Percentiles rank a stretch among this genome's conserved stretches.
phyloP scores from a whole-genome alignment of 2,888 invertebrate genomes.

The Cremastobaeus sp. region DNA sequence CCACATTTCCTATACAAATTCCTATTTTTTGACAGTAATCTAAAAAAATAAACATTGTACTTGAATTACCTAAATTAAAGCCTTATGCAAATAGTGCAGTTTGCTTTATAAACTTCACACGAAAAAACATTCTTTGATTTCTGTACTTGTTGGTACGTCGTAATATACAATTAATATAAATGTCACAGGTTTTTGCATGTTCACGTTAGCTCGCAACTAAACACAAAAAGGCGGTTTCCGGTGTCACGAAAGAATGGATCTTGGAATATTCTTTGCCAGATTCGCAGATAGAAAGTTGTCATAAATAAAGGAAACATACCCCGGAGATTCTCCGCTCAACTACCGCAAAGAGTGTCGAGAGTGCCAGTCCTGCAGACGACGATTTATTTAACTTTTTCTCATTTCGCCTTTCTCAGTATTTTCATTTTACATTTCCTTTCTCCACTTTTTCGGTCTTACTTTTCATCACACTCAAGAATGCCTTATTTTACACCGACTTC shows the following conservation, averaged over 20 bases:
- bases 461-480: constrained; percentile 69
- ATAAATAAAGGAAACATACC: constrained; percentile 69
- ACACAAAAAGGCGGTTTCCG: constrained; percentile 28
- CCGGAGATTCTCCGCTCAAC: constrained; percentile 53
- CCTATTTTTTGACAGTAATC: too few relatives aligned
- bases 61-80: too few relatives aligned
- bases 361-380: constrained; percentile 55
- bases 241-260: constrained; percentile 3
- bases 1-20: too few relatives aligned
- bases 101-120: too few relatives aligned
- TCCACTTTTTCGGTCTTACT: constrained; percentile 59
- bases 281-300: constrained; percentile 62
- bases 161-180: constrained; percentile 40
- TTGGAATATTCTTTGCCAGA: constrained; percentile 36
- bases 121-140: too few relatives aligned
- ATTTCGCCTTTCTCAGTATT: constrained; percentile 45
- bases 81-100: too few relatives aligned
- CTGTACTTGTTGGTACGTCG: too few relatives aligned
- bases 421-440: constrained; percentile 53
- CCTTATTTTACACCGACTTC: constrained; percentile 53
- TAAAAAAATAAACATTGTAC: too few relatives aligned
- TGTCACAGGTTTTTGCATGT: constrained; percentile 26
- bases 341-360: constrained; percentile 55
- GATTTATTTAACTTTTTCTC: constrained; percentile 72
- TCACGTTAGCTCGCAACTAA: constrained; percentile 16